Evolutionary conservation across 2,113 vertebrate genomes (phyloP), one percentile per base, ranked within the genome.

Genomic region (Perccottus glenii): DNA sequence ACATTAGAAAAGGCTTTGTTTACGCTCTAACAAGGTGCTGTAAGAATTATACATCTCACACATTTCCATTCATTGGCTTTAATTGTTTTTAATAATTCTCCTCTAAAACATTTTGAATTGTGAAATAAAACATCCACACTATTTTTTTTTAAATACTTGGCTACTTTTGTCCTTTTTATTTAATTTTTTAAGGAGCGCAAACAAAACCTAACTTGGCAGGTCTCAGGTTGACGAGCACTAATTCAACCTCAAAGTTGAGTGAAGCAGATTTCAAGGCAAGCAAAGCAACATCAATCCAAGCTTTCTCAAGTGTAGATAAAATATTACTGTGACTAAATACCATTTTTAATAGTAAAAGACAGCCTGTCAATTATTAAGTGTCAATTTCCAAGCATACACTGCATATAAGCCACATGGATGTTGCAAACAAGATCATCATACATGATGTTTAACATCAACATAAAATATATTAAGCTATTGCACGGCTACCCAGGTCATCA

Each of bases 401-500:
- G 78, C 71, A 62, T 69, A 65, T 50, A 66, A 71, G 64, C 68
- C 33, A 77, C 57, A 84, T 75, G 64, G 78, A 73, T 49, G 62
- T 62, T 69, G 73, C 81, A 68, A 73, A 77, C 61, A 52, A 14
- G 68, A 65, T 77, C 48, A 35, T 49, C 66, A 83, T 63, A 81
- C 60, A 75, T 77, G 79, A 89, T 85, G 83, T 84, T 85, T 84
- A 72, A 88, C 85, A 89, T 89, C 78, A 86, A 84, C 84, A 81
- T 80, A 71, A 80, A 77, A 74, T 33, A 73, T 62, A 76, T 51
- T 42, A 55, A 86, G 83, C 86, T 93, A 93, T 93, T 93, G 92
- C 92, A 94, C 91, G 80, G 89, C 87, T 89, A 92, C 90, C 89
- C 91, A 87, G 81, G 82, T 81, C 73, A 81, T 89, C 76, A 86